Base-by-base conservation (phyloP, 2,113 vertebrate genomes). In the Aldabrachelys gigantea region DNA sequence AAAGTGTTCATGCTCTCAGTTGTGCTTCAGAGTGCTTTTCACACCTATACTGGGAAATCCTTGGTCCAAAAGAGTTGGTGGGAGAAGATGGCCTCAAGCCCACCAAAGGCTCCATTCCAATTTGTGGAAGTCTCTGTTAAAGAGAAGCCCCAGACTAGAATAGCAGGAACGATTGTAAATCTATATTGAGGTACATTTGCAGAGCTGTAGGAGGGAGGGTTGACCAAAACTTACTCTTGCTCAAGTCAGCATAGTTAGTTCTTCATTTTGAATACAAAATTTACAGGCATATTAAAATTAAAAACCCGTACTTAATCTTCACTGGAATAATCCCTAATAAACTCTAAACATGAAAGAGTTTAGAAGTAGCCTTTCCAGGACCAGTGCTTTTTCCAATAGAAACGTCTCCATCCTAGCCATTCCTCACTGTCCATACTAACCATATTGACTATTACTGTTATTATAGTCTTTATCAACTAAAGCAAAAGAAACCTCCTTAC, bases 261-360 rank as follows among this genome's bases (percentile, higher is more conserved):
- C 91, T 54, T 54, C 53, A 84, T 10, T 38, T 0, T 4, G 29
- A 89, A 6, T 54, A 95, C 27, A 50, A 13, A 92, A 62, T 93
- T 94, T 93, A 92, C 85, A 92, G 80, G 16, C 47, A 81, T 79
- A 92, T 96, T 95, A 94, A 94, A 90, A 87, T 84, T 54, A 22
- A 54, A 54, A 21, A 54, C 53, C 7, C 4, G 53, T 54, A 22
- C 91, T 95, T 80, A 41, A 91, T 95, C 91, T 97, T 3, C 38
- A 54, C 27, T 50, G 35, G 41, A 93, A 93, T 86, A 82, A 92
- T 87, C 31, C 2, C 7, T 95, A 93, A 95, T 76, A 96, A 93
- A 80, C 27, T 88, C n/a, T 52, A 75, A 80, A 80, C 52, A 95
- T 75, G 94, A 92, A 59, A 94, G 90, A 92, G 22, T 90, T 94